These are phyloP conservation scores for Amphipoea lucens DNA, from an alignment of 2,888 invertebrate genomes.

Conservation along the genomic window DNA sequence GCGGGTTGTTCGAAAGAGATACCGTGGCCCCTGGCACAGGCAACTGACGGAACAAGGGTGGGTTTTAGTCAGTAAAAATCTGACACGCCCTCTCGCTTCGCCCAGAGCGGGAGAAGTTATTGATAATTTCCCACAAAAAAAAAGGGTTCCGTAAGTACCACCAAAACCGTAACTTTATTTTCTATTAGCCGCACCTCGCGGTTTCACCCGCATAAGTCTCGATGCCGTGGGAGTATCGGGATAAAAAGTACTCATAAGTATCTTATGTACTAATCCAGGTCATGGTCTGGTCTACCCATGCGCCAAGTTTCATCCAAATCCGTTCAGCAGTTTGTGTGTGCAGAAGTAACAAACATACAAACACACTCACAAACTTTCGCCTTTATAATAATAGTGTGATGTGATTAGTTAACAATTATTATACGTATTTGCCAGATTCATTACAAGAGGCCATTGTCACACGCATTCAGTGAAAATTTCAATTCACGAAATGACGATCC, in stretches of 20 bases:
- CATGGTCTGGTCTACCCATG: background rate
- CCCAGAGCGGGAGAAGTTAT: no score
- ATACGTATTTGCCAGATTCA: background rate
- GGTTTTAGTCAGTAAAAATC: no score
- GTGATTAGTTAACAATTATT: background rate
- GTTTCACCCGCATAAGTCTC: background rate
- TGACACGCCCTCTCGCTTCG: no score
- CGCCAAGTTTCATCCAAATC: background rate
- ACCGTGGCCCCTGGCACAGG: no score
- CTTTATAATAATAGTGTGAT: no score
- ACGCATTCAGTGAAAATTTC: background rate
- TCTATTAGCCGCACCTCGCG: background rate
- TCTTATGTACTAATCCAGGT: background rate
- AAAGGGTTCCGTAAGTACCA: background rate
- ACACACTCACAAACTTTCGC: no score
- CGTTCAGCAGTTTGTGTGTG: background rate
- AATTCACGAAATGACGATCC: background rate
- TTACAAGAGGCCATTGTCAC: background rate
- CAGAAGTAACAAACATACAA: background rate
- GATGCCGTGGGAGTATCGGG: background rate
- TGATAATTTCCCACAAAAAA: no score
- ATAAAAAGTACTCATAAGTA: background rate
- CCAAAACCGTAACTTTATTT: background rate
- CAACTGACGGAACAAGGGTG: no score
- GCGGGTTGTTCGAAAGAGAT: no score